Conservation (phyloP, 2,113 vertebrate species). For the Hypanus sabinus region DNA sequence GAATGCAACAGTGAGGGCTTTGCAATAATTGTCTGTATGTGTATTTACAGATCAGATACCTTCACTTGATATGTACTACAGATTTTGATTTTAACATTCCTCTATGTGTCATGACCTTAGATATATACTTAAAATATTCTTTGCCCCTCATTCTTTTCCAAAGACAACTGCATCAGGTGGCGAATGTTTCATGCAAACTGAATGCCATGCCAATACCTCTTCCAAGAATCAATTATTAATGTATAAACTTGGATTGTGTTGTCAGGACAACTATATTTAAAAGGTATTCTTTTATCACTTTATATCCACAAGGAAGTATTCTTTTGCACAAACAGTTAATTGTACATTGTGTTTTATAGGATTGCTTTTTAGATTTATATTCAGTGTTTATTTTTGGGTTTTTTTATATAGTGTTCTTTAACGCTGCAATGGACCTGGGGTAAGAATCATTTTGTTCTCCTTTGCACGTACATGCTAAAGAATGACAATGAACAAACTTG, state of each 20-base stretch:
- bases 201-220: background rate
- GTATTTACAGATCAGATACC: slow-evolving; percentile 9
- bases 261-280: background rate
- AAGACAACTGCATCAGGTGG: background rate
- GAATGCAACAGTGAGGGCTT: background rate
- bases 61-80: background rate
- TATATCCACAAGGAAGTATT: background rate
- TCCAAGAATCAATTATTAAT: background rate
- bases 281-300: background rate
- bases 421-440: too few relatives aligned
- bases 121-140: background rate
- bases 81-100: slow-evolving; percentile 7
- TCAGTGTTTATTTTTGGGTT: too few relatives aligned
- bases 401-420: too few relatives aligned
- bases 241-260: background rate
- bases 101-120: background rate
- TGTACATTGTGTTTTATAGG: too few relatives aligned
- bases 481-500: too few relatives aligned
- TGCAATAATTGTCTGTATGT: slow-evolving; percentile 10
- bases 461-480: too few relatives aligned
- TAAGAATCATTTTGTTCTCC: too few relatives aligned
- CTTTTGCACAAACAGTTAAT: too few relatives aligned
- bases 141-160: background rate
- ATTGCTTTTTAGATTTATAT: too few relatives aligned
- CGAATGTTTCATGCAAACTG: background rate